Conservation (phyloP, 2,888 invertebrate genomes). For the Scaeva pyrastri region DNA sequence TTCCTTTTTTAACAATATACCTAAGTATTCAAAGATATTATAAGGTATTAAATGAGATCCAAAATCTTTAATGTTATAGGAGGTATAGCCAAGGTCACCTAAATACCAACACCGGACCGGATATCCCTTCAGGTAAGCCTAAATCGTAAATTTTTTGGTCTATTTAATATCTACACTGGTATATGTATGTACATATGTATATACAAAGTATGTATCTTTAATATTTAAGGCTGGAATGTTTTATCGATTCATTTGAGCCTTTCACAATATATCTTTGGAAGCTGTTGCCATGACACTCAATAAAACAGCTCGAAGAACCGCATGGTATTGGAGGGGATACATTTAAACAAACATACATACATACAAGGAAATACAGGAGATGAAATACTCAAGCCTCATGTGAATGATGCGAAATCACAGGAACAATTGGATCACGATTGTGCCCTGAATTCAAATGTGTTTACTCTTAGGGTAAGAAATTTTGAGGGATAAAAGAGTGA, state of each 20-base stretch:
- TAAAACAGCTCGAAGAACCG: neutral
- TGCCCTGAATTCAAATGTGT: slow-evolving; percentile 61
- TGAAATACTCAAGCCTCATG: slow-evolving; percentile 25
- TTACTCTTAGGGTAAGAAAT: slow-evolving; percentile 29
- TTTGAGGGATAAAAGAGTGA: slow-evolving; percentile 27
- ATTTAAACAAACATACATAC: neutral
- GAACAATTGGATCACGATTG: slow-evolving; percentile 66
- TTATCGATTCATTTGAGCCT: slow-evolving; percentile 46
- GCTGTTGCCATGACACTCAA: slow-evolving; percentile 49
- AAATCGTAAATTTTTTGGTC: slow-evolving; percentile 53
- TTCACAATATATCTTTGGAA: slow-evolving; percentile 30
- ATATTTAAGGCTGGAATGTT: neutral
- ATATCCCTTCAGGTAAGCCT: slow-evolving; percentile 6
- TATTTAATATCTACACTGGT: no score
- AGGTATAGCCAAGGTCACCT: neutral
- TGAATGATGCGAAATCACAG: slow-evolving; percentile 72
- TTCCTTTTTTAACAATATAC: neutral
- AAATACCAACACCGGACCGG: neutral
- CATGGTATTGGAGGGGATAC: slow-evolving; percentile 6
- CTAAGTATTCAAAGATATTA: neutral
- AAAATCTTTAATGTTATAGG: neutral
- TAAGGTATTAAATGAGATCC: neutral
- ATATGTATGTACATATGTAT: no score
- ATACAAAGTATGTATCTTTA: neutral
- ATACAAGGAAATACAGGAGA: neutral